phyloP scores from a whole-genome alignment of 2,888 invertebrate genomes.

The Thymelicus acteon region DNA sequence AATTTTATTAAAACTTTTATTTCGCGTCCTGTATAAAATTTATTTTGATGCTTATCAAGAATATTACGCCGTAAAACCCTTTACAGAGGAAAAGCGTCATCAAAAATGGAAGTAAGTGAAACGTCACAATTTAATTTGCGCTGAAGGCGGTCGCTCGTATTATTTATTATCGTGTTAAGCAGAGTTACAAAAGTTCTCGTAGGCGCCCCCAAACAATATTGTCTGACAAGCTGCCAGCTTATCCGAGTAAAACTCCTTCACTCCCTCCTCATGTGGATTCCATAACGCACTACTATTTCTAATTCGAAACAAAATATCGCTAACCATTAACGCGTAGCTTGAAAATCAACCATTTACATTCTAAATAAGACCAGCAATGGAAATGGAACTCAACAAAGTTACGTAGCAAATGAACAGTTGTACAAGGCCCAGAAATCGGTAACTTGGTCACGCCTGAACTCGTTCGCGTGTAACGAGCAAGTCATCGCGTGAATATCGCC shows the following conservation, averaged over 20 bases:
- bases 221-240: slow-evolving; percentile 42
- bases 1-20: slow-evolving; percentile 11
- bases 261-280: slow-evolving; percentile 11
- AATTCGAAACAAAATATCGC: no score
- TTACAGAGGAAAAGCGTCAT: slow-evolving; percentile 18
- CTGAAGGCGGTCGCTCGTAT: slow-evolving; percentile 31
- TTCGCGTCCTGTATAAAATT: slow-evolving; percentile 5
- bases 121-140: slow-evolving; percentile 37
- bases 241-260: slow-evolving; percentile 32
- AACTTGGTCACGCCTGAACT: slow-evolving; percentile 40
- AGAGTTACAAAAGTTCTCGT: slow-evolving; percentile 41
- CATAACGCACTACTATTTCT: neutral
- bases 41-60: slow-evolving; percentile 12
- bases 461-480: slow-evolving; percentile 40
- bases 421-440: slow-evolving; percentile 37
- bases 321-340: slow-evolving; percentile 19
- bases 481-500: slow-evolving; percentile 40
- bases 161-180: slow-evolving; percentile 41
- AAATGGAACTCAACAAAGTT: neutral
- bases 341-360: neutral
- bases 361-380: slow-evolving; percentile 25
- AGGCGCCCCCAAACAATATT: slow-evolving; percentile 40
- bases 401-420: neutral
- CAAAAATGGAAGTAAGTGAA: slow-evolving; percentile 35
- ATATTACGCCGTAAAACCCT: neutral